Evolutionary conservation across 2,888 invertebrate genomes (phyloP), one percentile per base, ranked within the genome.

Genomic region (Drosophila mayaguana): DNA sequence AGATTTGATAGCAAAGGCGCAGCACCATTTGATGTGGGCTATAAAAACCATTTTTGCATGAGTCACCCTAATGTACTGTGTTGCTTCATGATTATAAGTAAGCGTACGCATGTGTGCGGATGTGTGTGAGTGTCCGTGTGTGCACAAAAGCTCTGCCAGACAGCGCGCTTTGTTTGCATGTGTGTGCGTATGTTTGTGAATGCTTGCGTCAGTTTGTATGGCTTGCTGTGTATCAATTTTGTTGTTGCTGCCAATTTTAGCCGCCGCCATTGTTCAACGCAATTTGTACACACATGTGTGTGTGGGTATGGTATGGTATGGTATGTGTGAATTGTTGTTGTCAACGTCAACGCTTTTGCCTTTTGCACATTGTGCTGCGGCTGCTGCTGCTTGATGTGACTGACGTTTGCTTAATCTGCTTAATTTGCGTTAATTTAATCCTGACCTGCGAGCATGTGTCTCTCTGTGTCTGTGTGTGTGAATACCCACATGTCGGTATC

Each of bases 341-440:
- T 70, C 59, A 67, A 78, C 83, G 75, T 83, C 81, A 79, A 75
- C 72, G 83, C 65, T 68, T 83, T 80, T 72, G 87, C 84, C 69
- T 72, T 87, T 69, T 83, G 87, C 75, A 63, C 71, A 70, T 71
- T 72, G 69, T 72, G 65, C 61, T 54, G 67, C 50, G 32, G 20
- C 46, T 66, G 48, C 67, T 61, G 71, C 73, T 61, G 48, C 48
- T 68, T 78, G 82, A 87, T 83, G 72, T 83, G 87, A 86, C 72
- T 78, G 83, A 75, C 82, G 68, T 78, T 83, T 81, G 68, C 83
- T 76, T 85, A 82, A 82, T 80, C 75, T 83, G 69, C 78, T 83
- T 84, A 86, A 88, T 87, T 84, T 89, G 78, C 77, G 78, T 75
- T 84, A 87, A 87, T 84, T 80, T 84, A 80, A 87, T 84, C 76